Percentiles rank a stretch among this genome's conserved stretches.
These are phyloP conservation scores for Hipparchia sbordonii DNA, from an alignment of 2,888 invertebrate species.

Conservation along the genomic window DNA sequence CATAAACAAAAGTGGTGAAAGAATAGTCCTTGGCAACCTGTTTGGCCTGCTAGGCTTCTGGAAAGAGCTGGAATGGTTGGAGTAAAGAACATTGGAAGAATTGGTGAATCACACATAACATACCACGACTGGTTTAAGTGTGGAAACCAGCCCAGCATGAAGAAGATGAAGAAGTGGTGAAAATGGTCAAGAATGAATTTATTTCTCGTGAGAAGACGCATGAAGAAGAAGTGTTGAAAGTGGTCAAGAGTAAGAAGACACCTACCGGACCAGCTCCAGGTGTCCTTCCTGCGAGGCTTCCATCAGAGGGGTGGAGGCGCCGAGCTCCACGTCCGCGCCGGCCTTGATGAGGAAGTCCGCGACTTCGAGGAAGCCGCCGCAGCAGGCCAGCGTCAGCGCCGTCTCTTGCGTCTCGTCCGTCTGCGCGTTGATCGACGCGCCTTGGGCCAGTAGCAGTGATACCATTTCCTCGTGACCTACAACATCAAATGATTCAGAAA, in stretches of 20 bases:
- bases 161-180: not conserved
- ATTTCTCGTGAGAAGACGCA: too few species aligned
- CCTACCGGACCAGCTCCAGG: constrained; percentile 91
- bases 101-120: too few species aligned
- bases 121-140: too few species aligned
- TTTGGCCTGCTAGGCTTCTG: too few species aligned
- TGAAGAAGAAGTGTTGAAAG: not conserved
- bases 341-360: constrained; percentile 97
- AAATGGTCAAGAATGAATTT: not conserved
- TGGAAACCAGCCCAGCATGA: too few species aligned
- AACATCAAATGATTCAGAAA: not conserved
- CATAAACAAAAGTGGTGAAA: too few species aligned
- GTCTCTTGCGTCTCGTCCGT: constrained; percentile 99
- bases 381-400: constrained; percentile 95
- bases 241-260: not conserved
- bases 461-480: constrained; percentile 99
- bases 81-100: too few species aligned
- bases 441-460: constrained; percentile 94
- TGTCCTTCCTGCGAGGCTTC: constrained; percentile 99
- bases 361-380: constrained; percentile 95
- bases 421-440: constrained; percentile 98
- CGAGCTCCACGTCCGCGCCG: constrained; percentile 96
- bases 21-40: too few species aligned
- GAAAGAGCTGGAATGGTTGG: too few species aligned
- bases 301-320: constrained; percentile 98